These are phyloP conservation scores for Leptodactylus fuscus DNA, from an alignment of 2,113 vertebrate genomes.

Conservation along the genomic window DNA sequence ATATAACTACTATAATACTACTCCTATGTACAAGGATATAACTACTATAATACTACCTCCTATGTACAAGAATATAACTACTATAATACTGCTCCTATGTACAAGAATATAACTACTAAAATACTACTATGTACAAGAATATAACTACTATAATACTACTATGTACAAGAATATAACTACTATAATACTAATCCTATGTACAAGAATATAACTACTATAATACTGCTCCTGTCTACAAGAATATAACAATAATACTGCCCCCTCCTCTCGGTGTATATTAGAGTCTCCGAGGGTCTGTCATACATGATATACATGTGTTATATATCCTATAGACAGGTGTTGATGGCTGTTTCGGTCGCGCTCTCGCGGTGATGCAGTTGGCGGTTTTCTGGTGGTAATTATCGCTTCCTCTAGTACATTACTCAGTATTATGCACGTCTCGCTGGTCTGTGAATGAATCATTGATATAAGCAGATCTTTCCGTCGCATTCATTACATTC, in stretches of 20 bases:
- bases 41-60: too few relatives aligned
- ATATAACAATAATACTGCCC: background rate
- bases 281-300: background rate
- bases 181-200: background rate
- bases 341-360: background rate
- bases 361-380: too few relatives aligned
- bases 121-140: conserved; percentile 4
- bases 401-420: background rate
- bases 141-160: background rate
- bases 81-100: background rate
- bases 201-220: background rate
- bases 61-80: background rate
- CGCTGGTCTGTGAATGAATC: background rate
- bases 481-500: background rate
- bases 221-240: background rate
- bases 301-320: background rate
- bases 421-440: background rate
- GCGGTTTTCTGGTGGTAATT: background rate
- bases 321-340: background rate
- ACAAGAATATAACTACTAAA: background rate
- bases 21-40: too few relatives aligned
- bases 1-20: too few relatives aligned
- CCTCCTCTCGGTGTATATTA: background rate
- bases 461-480: background rate
- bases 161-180: background rate